Evolutionary conservation across 2,888 invertebrate species (phyloP), one percentile per base, ranked within the genome.

Genomic region (Rhabditophanes sp.): DNA sequence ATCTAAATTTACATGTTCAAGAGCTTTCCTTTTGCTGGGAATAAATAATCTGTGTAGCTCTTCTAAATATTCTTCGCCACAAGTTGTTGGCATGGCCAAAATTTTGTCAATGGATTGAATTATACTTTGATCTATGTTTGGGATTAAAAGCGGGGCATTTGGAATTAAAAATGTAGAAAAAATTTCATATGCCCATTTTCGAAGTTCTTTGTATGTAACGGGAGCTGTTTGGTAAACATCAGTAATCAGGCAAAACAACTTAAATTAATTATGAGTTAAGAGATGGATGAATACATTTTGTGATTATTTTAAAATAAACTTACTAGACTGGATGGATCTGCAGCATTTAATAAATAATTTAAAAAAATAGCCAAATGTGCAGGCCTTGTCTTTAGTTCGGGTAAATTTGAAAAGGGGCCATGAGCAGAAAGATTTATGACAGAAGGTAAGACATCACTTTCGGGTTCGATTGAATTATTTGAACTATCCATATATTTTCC

Each of bases 181-280:
- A 28, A 61, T 54, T 37, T 96, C 93, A 71, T 90, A 93, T 3
- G 90, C 90, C 90, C 93, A 96, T 66, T 87, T 82, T 35, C 83
- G 76, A 76, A 90, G 80, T 63, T 93, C 87, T 69, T 82, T 80
- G 34, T 76, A 73, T 50, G 77, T 78, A 31, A 82, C 82, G 15
- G 63, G 48, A 14, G 48, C 46, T 20, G 56, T 57, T 62, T 82
- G 81, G 71, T 82, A 90, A 34, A 80, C 73, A 66, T 85, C 83
- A 42, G 88, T 83, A 63, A 93, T 76, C 50, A 90, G 75, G 68
- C 88, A 83, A 70, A 96, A 80, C 46, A 78, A 71, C 75, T 69
- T 27, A 8, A 56, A 24, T 37, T 25, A 29, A 8, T 31, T 8
- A 14, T 20, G 21, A 3, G n/a, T n/a, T n/a, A n/a, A n/a, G n/a